A percentile compares a stretch with the other conserved stretches of the same genome.
phyloP scores from a whole-genome alignment of 2,888 invertebrate genomes.

The Lithophane ornitopus region DNA sequence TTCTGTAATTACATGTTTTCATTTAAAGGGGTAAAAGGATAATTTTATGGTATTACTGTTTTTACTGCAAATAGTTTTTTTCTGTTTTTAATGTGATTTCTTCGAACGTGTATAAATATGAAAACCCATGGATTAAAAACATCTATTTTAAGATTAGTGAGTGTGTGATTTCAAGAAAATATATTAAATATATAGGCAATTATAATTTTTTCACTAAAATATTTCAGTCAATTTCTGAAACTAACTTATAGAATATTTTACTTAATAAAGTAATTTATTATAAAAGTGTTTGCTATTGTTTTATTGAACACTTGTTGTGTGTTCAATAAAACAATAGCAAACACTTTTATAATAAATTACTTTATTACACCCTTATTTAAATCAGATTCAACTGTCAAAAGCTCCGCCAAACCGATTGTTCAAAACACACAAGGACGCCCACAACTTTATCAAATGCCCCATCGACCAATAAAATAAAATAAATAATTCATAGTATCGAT shows the following conservation, averaged over 20 bases:
- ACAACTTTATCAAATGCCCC: slow-evolving; percentile 50
- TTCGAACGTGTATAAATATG: background rate
- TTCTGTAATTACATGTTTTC: slow-evolving; percentile 43
- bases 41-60: slow-evolving; percentile 13
- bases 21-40: slow-evolving; percentile 19
- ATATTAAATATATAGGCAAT: no score
- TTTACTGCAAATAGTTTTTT: slow-evolving; percentile 4
- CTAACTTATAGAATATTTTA: background rate
- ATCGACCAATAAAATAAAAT: slow-evolving; percentile 57
- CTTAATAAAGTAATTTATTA: no score
- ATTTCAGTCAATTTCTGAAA: background rate
- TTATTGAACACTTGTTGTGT: no score
- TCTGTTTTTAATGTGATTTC: background rate
- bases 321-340: slow-evolving; percentile 14
- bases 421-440: slow-evolving; percentile 14
- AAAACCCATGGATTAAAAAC: background rate
- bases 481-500: slow-evolving; percentile 76
- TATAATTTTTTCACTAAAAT: background rate
- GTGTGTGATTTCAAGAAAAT: background rate
- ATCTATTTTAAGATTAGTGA: background rate
- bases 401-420: slow-evolving; percentile 7
- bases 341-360: no score
- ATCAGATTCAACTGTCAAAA: slow-evolving; percentile 22
- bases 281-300: no score
- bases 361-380: background rate